Base-by-base conservation (phyloP, 1,140 invertebrate species). In the Alviniconcha marisindica region DNA sequence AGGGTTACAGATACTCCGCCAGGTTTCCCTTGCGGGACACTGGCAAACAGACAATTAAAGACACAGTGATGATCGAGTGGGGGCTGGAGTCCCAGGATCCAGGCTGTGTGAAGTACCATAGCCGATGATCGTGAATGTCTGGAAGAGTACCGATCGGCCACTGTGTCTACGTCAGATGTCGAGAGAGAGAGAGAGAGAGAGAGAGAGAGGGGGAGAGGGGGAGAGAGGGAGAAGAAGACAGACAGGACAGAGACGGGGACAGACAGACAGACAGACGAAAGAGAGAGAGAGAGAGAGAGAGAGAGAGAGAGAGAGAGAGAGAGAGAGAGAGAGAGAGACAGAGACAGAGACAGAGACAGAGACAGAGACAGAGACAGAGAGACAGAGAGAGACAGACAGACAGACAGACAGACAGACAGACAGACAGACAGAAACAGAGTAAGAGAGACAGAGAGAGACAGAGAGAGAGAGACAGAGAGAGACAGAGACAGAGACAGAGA, bases 181-280 rank as follows among this genome's bases (percentile, higher is more conserved):
- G 56, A 60, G 56, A 60, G 56, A 60, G 56, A 60, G 56, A 60
- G 56, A 60, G 56, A 66, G 31, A 66, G 60, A 66, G 31, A 2
- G 60, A 66, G 18, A 66, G 2, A 31, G 31, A 66, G 60, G 21
- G 3, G 36, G 28, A 66, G 2, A 66, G 60, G 28, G 18, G 36
- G 3, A 66, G 3, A 66, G 3, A 66, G 2, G 21, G 1, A 60
- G 21, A 7, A 60, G 15, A n/a, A 7, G 28, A 60, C 18, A 60
- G 56, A 60, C 18, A 24, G 36, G 24, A 66, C 5, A 31, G 60
- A 66, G 3, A 66, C 28, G 36, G 3, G 5, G 24, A 66, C 10
- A 66, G 24, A 66, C 1, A 33, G 60, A 66, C 1, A 33, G 24
- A 66, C 1, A 3, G 15, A 2, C 31, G 7, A 31, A 31, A 66